These are phyloP conservation scores for Acridotheres tristis DNA, from an alignment of 2,797 vertebrate species.

Conservation along the genomic window DNA sequence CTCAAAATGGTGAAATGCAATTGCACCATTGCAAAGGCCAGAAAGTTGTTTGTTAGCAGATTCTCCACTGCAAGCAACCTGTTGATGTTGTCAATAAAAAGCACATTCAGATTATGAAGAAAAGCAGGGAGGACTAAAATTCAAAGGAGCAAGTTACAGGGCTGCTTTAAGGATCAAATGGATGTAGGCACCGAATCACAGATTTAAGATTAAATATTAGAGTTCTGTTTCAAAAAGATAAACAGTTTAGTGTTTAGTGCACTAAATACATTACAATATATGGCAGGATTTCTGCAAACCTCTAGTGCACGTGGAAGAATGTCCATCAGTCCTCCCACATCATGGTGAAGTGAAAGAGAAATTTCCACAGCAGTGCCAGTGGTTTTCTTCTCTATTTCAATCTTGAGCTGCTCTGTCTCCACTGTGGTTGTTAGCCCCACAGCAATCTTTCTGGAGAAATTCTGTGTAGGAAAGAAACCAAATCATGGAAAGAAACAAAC, in stretches of 20 bases:
- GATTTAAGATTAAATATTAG: not conserved
- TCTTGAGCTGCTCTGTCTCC: conserved; percentile 64
- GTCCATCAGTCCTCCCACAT: conserved; percentile 69
- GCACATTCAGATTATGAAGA: not conserved
- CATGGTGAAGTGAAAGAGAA: conserved; percentile 73
- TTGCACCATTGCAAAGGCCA: conserved; percentile 76
- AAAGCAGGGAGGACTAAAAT: not conserved
- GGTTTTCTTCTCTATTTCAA: conserved; percentile 60
- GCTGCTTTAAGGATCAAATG: not conserved
- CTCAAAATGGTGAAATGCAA: conserved; percentile 72
- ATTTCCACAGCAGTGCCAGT: conserved; percentile 17
- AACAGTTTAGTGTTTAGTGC: not conserved
- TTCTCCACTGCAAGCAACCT: conserved; percentile 85
- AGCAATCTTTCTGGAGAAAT: conserved; percentile 42
- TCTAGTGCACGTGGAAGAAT: conserved; percentile 72
- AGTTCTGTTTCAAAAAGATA: not conserved
- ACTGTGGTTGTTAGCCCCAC: conserved; percentile 59
- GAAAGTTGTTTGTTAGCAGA: conserved; percentile 65
- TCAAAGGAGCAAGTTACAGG: not conserved
- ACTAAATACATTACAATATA: not conserved
- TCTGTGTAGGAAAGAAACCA: conserved; percentile 57
- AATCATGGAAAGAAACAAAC: not conserved
- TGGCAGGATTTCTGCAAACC: conserved; percentile 58
- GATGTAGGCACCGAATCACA: not conserved
- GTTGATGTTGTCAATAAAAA: conserved; percentile 66